Conservation (phyloP, 2,113 vertebrate species). For the Sus scrofa region DNA sequence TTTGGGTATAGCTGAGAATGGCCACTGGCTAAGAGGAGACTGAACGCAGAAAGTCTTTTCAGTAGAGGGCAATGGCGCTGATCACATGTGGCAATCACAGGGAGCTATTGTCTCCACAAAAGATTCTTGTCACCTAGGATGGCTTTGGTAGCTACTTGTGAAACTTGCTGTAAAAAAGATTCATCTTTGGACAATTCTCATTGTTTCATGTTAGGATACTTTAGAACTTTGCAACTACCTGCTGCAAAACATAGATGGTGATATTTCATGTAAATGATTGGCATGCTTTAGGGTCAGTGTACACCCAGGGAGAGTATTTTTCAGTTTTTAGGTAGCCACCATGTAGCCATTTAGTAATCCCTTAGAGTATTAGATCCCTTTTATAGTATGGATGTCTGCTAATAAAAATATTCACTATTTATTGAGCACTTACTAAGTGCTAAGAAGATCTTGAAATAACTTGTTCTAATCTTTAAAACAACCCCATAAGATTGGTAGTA, state of each 20-base stretch:
- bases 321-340: neutral
- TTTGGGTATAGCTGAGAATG: neutral
- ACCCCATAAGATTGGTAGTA: neutral
- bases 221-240: neutral
- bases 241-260: neutral
- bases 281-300: neutral
- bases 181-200: neutral
- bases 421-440: neutral
- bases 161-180: neutral
- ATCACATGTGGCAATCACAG: neutral
- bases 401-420: constrained; percentile 20
- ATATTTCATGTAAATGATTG: neutral
- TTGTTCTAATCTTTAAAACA: neutral
- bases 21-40: neutral
- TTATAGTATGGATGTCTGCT: neutral
- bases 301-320: neutral
- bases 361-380: neutral
- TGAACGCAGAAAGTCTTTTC: neutral
- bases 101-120: neutral
- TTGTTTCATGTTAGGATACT: neutral
- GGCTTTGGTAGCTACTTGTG: neutral
- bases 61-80: neutral
- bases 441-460: neutral
- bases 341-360: neutral
- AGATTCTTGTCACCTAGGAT: neutral